These are phyloP conservation scores for Halcyon smyrnensis DNA, from an alignment of 2,797 vertebrate genomes.

Conservation along the genomic window DNA sequence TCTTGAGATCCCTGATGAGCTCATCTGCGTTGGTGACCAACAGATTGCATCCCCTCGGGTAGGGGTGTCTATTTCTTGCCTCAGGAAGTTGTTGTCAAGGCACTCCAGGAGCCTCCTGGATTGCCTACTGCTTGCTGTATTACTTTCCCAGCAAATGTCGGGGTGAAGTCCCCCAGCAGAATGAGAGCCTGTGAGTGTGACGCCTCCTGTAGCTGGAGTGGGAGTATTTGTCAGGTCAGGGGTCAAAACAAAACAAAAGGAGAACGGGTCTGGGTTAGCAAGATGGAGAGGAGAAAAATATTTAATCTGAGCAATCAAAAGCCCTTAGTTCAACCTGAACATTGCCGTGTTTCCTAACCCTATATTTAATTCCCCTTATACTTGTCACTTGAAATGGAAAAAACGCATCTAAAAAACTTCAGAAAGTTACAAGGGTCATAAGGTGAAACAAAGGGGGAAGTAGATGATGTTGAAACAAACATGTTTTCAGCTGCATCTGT, in stretches of 20 bases:
- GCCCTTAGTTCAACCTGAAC: background rate
- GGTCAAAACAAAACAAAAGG: background rate
- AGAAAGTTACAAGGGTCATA: background rate
- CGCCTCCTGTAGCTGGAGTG: background rate
- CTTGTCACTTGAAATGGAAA: slow-evolving; percentile 14
- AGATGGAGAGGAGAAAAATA: background rate
- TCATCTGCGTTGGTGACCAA: no score
- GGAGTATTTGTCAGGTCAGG: background rate
- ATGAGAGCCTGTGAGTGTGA: no score
- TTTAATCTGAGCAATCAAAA: slow-evolving; percentile 43
- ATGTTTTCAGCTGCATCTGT: background rate
- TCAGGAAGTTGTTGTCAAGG: no score
- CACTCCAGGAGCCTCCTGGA: no score
- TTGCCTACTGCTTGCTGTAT: no score
- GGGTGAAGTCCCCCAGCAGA: no score
- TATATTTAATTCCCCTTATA: background rate
- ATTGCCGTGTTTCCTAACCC: background rate
- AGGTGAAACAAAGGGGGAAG: background rate
- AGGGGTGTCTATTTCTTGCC: no score
- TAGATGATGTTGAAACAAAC: background rate
- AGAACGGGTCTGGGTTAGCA: background rate
- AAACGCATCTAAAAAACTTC: slow-evolving; percentile 5
- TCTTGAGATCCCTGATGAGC: no score
- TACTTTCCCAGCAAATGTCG: no score
- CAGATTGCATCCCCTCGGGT: no score